Evolutionary conservation across 2,888 invertebrate genomes (phyloP), one percentile per base, ranked within the genome.

Genomic region (Thera britannica): DNA sequence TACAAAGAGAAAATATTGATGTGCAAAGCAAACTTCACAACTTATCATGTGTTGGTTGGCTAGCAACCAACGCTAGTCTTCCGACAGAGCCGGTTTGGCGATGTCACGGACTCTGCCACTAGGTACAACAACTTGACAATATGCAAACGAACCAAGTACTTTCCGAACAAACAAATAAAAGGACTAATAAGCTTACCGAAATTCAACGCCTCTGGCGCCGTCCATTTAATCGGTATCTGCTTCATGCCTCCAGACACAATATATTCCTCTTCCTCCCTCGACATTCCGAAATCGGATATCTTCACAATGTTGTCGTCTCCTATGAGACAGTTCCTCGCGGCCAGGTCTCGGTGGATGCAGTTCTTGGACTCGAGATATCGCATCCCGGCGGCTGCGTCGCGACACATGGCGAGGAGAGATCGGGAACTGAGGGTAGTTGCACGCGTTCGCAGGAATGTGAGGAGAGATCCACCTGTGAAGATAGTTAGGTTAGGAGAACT

Each of bases 221-320:
- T 99, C 99, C 99, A 99, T 90, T 99, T 99, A 71, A 99, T 98
- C 0, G 99, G 99, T 79, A 99, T 99, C 94, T 99, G 98, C 90
- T 99, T 99, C 97, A 99, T 98, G 48, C 99, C 99, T 78, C 98
- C 98, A 2, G 98, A 98, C 54, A 99, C 99, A 71, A 98, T 98
- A 81, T 99, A 99, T 86, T 98, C 98, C 86, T 98, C 98, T 85
- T 99, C 99, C 87, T 99, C 98, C 41, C 99, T 93, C 0, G 98
- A 99, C 99, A 99, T 99, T 74, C 99, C 99, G 93, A 99, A 99
- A 92, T 99, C 99, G 0, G 99, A 98, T 82, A 99, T 99, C 94
- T 99, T 99, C 3, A 99, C 98, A 64, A 96, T 96, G 79, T 97
- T 97, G 78, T 97, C 97, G 81, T 97, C 96, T 88, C 97, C 97